Evolutionary conservation across 1,140 invertebrate species (phyloP).

Genomic region (Polyergus mexicanus): DNA sequence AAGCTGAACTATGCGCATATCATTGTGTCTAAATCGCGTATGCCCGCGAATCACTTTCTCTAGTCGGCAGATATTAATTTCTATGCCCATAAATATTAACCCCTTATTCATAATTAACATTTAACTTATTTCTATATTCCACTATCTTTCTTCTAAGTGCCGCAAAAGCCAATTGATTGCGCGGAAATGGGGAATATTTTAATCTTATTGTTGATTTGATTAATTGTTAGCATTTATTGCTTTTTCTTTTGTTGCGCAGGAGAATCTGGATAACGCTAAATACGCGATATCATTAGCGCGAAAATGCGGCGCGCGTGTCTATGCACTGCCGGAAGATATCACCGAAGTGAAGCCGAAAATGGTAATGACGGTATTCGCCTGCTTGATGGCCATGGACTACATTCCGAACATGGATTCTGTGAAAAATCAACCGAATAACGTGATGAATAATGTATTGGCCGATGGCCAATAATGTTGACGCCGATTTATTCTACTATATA

Average conservation of each 20-base stretch:
- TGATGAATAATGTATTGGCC: too few relatives aligned
- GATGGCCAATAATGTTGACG: constrained; percentile 81
- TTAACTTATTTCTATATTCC: background rate
- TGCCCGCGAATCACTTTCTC: background rate
- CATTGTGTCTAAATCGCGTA: background rate
- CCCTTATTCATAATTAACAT: background rate
- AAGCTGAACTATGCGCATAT: background rate
- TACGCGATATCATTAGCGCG: constrained; percentile 99
- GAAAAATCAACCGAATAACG: constrained; percentile 79
- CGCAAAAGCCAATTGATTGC: background rate
- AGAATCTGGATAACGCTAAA: constrained; percentile 98
- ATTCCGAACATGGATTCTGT: constrained; percentile 93
- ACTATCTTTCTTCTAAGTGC: background rate
- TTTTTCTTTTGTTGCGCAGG: constrained; percentile 88
- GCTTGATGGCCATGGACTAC: constrained; percentile 98
- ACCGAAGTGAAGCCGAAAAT: constrained; percentile 99
- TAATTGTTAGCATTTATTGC: constrained; percentile 24
- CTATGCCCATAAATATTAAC: background rate
- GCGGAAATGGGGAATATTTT: background rate
- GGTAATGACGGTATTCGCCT: constrained; percentile 99
- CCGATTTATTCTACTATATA: constrained; percentile 16
- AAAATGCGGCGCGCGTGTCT: constrained; percentile 98
- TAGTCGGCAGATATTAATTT: background rate
- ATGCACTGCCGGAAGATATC: constrained; percentile 99
- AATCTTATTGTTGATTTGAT: background rate